These are phyloP conservation scores for Dolichomitus sp. DNA, from an alignment of 2,888 invertebrate species.

Conservation along the genomic window DNA sequence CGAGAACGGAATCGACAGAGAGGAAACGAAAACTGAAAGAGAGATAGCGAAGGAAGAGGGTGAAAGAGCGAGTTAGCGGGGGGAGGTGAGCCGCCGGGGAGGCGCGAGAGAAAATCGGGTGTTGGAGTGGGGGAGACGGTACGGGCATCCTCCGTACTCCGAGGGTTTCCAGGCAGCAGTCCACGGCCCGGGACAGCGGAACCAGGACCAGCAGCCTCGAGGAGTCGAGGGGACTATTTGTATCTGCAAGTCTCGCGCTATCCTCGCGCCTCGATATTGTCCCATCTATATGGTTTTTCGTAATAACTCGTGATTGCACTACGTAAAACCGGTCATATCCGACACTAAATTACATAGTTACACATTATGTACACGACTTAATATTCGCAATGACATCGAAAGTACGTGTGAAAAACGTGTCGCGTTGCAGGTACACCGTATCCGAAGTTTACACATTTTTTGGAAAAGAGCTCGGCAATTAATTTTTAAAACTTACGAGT, in stretches of 20 bases:
- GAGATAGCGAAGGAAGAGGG: constrained; percentile 36
- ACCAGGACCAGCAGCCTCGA: constrained; percentile 79
- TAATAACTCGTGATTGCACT: neutral
- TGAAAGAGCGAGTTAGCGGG: constrained; percentile 59
- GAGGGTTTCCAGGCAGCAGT: constrained; percentile 84
- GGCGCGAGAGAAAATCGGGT: constrained; percentile 69
- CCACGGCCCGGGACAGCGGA: constrained; percentile 84
- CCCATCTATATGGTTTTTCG: neutral
- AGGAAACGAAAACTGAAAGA: constrained; percentile 38
- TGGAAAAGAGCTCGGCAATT: neutral
- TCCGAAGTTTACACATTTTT: neutral
- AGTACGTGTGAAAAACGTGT: constrained; percentile 10
- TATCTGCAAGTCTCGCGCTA: neutral
- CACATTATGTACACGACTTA: neutral
- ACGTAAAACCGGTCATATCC: neutral
- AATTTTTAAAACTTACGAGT: neutral
- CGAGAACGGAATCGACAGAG: constrained; percentile 39
- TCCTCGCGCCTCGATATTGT: constrained; percentile 4
- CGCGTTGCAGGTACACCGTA: neutral
- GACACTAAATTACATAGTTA: neutral
- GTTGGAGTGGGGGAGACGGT: constrained; percentile 72
- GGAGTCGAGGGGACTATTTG: constrained; percentile 34
- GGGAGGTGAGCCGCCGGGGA: constrained; percentile 55
- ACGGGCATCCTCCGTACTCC: constrained; percentile 79
- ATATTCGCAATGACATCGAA: constrained; percentile 18